Conservation (phyloP, 2,113 vertebrate species). For the Bubo scandiacus region DNA sequence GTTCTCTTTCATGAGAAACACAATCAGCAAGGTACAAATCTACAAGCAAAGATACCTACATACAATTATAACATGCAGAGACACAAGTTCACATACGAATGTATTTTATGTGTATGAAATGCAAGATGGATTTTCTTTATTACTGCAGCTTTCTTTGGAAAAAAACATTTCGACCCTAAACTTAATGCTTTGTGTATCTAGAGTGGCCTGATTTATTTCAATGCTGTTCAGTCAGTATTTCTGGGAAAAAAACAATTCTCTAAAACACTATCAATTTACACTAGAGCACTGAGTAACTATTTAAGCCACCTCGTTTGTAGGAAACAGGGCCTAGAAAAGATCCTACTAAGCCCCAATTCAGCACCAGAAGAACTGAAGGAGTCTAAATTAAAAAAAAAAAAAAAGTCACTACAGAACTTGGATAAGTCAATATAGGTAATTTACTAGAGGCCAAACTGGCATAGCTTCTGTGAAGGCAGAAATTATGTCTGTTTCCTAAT, state of each 20-base stretch:
- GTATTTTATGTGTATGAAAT: background rate
- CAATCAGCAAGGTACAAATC: background rate
- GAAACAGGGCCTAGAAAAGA: background rate
- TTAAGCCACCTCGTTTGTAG: background rate
- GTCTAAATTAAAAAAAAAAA: rapidly evolving
- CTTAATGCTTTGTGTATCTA: background rate
- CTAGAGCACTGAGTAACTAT: background rate
- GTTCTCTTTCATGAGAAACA: background rate
- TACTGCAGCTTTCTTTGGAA: background rate
- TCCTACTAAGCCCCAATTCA: background rate
- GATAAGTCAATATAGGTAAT: background rate
- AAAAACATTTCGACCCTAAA: background rate
- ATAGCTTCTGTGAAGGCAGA: background rate
- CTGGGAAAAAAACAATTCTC: background rate
- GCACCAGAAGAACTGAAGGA: background rate
- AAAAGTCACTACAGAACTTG: background rate
- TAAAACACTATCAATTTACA: background rate
- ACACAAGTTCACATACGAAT: background rate
- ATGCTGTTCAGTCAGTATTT: background rate
- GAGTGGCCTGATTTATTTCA: background rate
- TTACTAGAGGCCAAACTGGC: background rate
- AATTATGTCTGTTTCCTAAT: background rate
- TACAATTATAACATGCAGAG: background rate
- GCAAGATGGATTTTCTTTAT: background rate
- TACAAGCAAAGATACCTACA: background rate